Conservation (phyloP, 2,113 vertebrate genomes). For the Leptosomus discolor region DNA sequence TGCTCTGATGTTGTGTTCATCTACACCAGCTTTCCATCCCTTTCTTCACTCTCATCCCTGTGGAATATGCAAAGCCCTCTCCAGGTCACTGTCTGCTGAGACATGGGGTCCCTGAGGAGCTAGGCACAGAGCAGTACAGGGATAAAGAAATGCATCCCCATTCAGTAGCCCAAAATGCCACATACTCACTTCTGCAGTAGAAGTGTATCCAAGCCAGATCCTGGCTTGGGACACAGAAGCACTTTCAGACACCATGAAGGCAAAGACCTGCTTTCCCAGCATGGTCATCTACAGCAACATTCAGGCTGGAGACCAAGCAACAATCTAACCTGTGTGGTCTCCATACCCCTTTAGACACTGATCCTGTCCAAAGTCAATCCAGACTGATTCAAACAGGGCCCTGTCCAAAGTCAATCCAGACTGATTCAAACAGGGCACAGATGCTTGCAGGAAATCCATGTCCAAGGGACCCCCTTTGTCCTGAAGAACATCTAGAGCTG, state of each 20-base stretch:
- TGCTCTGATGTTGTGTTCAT: not conserved
- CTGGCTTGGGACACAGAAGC: not conserved
- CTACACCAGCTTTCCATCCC: not conserved
- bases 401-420: not conserved
- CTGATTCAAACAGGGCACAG: not conserved
- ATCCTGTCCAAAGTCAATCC: not conserved
- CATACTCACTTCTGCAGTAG: not conserved
- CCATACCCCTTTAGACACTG: not conserved
- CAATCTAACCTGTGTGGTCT: not conserved
- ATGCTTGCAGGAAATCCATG: not conserved
- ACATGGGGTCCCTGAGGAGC: not conserved
- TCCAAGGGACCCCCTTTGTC: not conserved
- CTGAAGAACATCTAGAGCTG: not conserved
- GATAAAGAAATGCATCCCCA: not conserved
- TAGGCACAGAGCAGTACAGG: not conserved
- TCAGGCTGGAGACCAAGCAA: not conserved
- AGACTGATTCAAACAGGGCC: not conserved
- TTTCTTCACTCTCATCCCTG: not conserved
- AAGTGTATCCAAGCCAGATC: not conserved
- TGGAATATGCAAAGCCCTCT: not conserved
- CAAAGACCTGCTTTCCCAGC: not conserved
- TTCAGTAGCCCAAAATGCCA: not conserved
- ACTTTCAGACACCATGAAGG: not conserved
- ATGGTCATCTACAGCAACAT: not conserved
- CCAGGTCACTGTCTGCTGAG: not conserved